Conservation (phyloP, 30 jellyfish, hydroid and myxozoan genomes). For the Clytia hemisphaerica region DNA sequence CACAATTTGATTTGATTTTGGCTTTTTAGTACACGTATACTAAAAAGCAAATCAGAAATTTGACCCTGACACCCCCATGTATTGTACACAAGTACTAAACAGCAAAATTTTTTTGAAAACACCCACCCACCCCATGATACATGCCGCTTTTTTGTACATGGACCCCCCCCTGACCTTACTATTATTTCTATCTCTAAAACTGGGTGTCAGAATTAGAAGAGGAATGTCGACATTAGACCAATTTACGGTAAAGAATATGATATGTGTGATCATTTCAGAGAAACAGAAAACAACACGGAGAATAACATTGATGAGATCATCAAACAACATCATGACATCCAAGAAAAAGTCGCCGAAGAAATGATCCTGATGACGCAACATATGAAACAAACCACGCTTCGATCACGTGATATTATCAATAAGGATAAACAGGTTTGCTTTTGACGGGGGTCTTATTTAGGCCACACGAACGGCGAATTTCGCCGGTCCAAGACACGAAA, state of each 20-base stretch:
- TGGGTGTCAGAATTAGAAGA: too few relatives aligned
- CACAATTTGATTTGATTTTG: too few relatives aligned
- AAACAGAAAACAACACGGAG: conserved; percentile 25
- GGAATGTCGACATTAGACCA: too few relatives aligned
- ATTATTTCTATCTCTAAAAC: too few relatives aligned
- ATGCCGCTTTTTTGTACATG: neutral
- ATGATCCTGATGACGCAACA: conserved; percentile 87
- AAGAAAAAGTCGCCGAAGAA: conserved; percentile 91
- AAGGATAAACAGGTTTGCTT: conserved; percentile 51
- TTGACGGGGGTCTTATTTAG: neutral
- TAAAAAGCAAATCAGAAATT: too few relatives aligned
- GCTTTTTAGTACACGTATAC: neutral
- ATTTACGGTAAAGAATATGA: conserved; percentile 26
- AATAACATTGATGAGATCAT: conserved; percentile 73
- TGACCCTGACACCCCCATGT: too few relatives aligned
- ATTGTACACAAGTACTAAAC: too few relatives aligned
- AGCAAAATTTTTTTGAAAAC: too few relatives aligned
- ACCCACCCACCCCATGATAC: too few relatives aligned
- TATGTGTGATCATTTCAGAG: neutral
- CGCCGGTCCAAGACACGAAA: too few relatives aligned
- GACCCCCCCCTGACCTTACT: too few relatives aligned
- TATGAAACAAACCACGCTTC: conserved; percentile 73
- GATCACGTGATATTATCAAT: conserved; percentile 70
- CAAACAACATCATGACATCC: conserved; percentile 82
- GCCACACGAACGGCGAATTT: too few relatives aligned